A percentile compares a stretch with the other conserved stretches of the same genome.
phyloP scores from a whole-genome alignment of 92 coral and sea anemone species.

The Bergia sp. region DNA sequence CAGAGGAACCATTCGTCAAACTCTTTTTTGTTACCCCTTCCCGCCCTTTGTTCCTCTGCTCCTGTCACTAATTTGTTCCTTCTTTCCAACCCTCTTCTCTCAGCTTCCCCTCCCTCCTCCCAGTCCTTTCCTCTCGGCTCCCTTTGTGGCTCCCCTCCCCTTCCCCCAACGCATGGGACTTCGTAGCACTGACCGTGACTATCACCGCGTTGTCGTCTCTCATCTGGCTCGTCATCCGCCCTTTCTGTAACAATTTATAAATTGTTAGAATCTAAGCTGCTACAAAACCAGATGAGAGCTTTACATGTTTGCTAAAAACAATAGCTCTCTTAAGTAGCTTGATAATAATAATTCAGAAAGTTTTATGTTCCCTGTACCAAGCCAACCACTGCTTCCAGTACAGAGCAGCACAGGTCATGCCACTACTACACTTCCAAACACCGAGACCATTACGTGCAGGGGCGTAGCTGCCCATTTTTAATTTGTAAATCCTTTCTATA shows the following conservation, averaged over 20 bases:
- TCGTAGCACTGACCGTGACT: conserved; percentile 16
- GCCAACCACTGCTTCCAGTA: too few species aligned
- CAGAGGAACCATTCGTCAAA: too few species aligned
- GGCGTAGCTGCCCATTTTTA: too few species aligned
- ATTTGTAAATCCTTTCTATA: too few species aligned
- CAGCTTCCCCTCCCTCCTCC: not conserved
- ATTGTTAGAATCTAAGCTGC: not conserved
- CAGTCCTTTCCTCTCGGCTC: not conserved
- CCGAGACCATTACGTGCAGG: too few species aligned
- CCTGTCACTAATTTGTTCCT: not conserved
- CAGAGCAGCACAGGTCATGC: too few species aligned
- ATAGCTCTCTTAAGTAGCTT: not conserved
- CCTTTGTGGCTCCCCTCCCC: not conserved
- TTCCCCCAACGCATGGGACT: not conserved
- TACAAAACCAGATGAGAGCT: not conserved
- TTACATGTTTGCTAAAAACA: not conserved
- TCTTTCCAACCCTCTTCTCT: not conserved
- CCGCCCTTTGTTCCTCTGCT: not conserved
- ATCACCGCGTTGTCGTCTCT: conserved; percentile 19
- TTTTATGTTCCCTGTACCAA: too few species aligned
- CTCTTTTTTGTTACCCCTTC: too few species aligned
- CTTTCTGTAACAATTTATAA: conserved; percentile 11
- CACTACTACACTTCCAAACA: too few species aligned
- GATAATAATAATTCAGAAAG: too few species aligned
- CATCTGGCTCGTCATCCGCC: not conserved